Evolutionary conservation across 2,797 vertebrate species (phyloP), one percentile per base, ranked within the genome.

Genomic region (Cygnus olor): DNA sequence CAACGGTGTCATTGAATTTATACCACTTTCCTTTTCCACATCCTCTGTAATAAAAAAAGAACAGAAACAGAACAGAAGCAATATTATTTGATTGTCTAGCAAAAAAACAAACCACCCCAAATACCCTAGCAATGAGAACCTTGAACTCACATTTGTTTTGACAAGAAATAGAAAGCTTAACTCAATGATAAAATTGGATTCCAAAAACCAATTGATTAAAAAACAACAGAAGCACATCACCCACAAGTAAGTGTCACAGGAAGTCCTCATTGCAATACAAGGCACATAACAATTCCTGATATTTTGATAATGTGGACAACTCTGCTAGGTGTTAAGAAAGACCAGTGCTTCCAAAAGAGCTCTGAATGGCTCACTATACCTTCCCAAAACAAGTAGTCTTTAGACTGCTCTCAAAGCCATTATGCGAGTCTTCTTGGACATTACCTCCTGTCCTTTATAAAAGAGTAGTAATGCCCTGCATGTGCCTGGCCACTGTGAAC

Each of bases 401-500:
- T 17, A 47, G 34, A 47, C 1, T 5, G 2, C 57, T 71, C 83
- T 73, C 53, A 79, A 38, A 6, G 17, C 10, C 15, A 47, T 13
- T 40, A 3, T 0, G 1, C 4, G 24, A 45, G 24, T 30, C 57
- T 80, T 77, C 58, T 22, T 36, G 36, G n/a, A 21, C 2, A 1
- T 98, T 96, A 99, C 99, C 99, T 99, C 71, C 99, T 98, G 64
- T 99, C 99, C 98, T 99, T 99, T 87, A 99, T 99, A 97, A 99
- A 99, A 89, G 99, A 99, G 91, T 99, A 99, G 97, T 99, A 99
- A 96, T 99, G 99, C 54, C 99, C 99, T 0, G 99, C 99, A 0
- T 99, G 99, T 3, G 99, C 99, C 97, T 99, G 99, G 6, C 99
- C 99, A 7, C 99, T 99, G 97, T 99, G 99, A 38, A 99, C 99